Evolutionary conservation across 2,888 invertebrate genomes (phyloP), one percentile per base, ranked within the genome.

Genomic region (Apotomis betuletana): DNA sequence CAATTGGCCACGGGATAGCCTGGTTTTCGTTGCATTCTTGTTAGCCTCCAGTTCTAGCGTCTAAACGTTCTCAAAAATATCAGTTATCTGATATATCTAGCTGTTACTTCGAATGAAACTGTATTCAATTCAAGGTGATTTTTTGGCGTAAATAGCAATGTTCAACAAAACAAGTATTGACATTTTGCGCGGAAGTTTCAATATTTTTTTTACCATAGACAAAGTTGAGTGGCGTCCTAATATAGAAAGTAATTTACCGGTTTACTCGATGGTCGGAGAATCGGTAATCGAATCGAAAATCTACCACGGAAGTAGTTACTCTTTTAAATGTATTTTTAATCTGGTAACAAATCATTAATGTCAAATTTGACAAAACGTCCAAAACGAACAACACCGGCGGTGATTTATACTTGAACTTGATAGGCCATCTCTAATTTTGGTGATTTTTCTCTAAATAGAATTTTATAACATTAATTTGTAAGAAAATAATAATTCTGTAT

Each of bases 1-100:
- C 91, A 92, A 79, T 90, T 91, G 9, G 88, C 85, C 38, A 87
- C 85, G 61, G 92, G 92, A 78, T 86, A 92, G 69, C 90, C 89
- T 69, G 92, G 88, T 82, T 92, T 92, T 75, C 93, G 84, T 79
- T 91, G 92, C 93, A 93, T 92, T 69, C 13, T 72, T 57, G 13
- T 70, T 85, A 76, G 69, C 27, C 38, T 41, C 51, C 41, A n/a
- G 49, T 52, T 49, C 51, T 41, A 46, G 46, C n/a, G n/a, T 9
- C 54, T n/a, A n/a, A 52, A 10, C 27, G 54, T n/a, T 8, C 8
- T 4, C 4, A 36, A 27, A 58, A 27, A 15, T 1, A 1, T 27
- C n/a, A 13, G 6, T 38, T 58, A 3, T 44, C 44, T 27, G 54
- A 27, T 67, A 58, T 15, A 27, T 46, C 58, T 51, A 41, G 63